Evolutionary conservation across 2,888 invertebrate species (phyloP), one percentile per base, ranked within the genome.

Genomic region (Hydrotaea cyrtoneurina): DNA sequence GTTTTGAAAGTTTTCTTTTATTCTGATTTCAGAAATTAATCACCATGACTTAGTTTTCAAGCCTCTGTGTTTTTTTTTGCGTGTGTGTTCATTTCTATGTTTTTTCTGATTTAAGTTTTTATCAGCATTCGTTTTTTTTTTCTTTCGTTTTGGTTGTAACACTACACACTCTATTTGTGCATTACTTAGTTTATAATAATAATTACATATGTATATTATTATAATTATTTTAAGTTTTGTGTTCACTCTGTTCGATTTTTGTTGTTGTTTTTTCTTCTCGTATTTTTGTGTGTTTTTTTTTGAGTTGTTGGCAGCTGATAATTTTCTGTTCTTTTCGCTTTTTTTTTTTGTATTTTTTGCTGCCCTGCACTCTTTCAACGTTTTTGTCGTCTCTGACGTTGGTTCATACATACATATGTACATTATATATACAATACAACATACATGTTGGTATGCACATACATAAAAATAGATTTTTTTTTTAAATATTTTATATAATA

Each of bases 221-320:
- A 50, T n/a, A n/a, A 50, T 50, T 15, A 50, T 59, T 59, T 55
- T 21, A 15, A 59, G 59, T 59, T 59, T 59, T 59, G 59, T 26
- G n/a, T 59, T 23, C 26, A 26, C 15, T 21, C 39, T 2, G 17
- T 13, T 46, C 21, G 17, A 23, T 46, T 69, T 46, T n/a, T n/a
- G 10, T 69, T 3, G 21, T 19, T 1, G 11, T 17, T 66, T 66
- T 43, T 69, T 21, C 39, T 7, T 46, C 19, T 46, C 46, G 17
- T 59, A 26, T 23, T 59, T 10, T 72, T 73, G 71, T 23, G 50
- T 59, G 64, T 82, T 82, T 23, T 59, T 10, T 72, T 73, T 75
- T 23, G 50, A 66, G 64, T 82, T 82, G 76, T 82, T 85, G 79
- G 85, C 82, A 85, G 85, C 85, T 85, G 85, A 85, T 85, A 79